phyloP scores from a whole-genome alignment of 2,888 invertebrate genomes.

The Macaria liturata region DNA sequence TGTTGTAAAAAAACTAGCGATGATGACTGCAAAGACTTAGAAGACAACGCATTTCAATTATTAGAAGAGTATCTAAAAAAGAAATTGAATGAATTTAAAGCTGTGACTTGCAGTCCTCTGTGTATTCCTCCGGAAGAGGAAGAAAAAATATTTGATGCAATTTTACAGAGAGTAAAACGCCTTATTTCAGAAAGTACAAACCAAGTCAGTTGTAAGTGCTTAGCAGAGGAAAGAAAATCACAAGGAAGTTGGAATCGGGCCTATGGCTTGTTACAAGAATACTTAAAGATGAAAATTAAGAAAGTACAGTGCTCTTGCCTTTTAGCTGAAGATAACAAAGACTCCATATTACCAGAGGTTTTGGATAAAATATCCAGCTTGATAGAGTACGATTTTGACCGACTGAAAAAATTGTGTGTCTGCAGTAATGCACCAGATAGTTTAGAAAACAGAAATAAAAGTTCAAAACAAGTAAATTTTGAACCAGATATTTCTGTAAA shows the following conservation, averaged over 20 bases:
- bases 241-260: constrained; percentile 70
- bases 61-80: constrained; percentile 63
- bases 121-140: constrained; percentile 56
- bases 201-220: constrained; percentile 54
- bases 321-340: constrained; percentile 41
- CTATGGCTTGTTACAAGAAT: constrained; percentile 68
- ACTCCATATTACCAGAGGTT: constrained; percentile 50
- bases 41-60: constrained; percentile 67
- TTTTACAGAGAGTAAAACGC: constrained; percentile 61
- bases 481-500: constrained; percentile 44
- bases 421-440: constrained; percentile 38
- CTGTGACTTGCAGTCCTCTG: constrained; percentile 45
- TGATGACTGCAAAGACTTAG: constrained; percentile 58
- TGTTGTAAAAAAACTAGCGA: constrained; percentile 50
- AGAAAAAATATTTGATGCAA: constrained; percentile 54
- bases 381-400: constrained; percentile 70
- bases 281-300: constrained; percentile 70
- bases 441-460: constrained; percentile 7
- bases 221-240: constrained; percentile 29
- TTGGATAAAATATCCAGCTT: constrained; percentile 60
- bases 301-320: constrained; percentile 61
- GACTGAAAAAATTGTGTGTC: constrained; percentile 56
- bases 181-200: constrained; percentile 59
- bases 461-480: constrained; percentile 17
- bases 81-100: constrained; percentile 58